phyloP scores from a whole-genome alignment of 2,113 vertebrate genomes.

The Siniperca chuatsi region DNA sequence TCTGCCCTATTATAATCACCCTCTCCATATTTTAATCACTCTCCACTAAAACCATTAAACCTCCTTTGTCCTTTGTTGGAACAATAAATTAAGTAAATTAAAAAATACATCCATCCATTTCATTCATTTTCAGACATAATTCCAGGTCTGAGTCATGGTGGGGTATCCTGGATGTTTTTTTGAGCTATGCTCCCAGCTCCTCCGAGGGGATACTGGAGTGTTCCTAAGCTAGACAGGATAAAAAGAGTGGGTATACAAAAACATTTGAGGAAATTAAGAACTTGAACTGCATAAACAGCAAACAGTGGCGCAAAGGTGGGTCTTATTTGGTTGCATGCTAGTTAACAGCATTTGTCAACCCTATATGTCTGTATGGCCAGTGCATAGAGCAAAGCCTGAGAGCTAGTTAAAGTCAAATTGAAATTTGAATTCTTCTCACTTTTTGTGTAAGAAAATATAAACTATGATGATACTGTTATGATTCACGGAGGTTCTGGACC shows the following conservation, averaged over 20 bases:
- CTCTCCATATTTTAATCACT: conserved; percentile 56
- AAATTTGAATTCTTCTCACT: background rate
- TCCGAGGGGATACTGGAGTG: background rate
- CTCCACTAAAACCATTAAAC: conserved; percentile 55
- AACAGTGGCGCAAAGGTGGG: background rate
- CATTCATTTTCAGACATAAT: conserved; percentile 36
- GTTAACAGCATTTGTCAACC: background rate
- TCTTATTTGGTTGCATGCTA: background rate
- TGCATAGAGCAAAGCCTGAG: background rate
- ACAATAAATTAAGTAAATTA: conserved; percentile 46
- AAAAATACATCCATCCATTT: conserved; percentile 24
- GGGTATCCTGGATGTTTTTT: conserved; percentile 7
- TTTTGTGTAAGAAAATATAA: background rate
- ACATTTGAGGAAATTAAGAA: background rate
- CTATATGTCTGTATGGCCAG: background rate
- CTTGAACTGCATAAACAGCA: background rate
- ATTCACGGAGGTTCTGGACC: too few species aligned
- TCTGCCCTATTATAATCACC: conserved; percentile 58
- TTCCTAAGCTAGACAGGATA: background rate
- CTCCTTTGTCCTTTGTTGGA: conserved; percentile 48
- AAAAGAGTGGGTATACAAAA: background rate
- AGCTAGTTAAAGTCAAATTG: background rate
- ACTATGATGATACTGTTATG: background rate
- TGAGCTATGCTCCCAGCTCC: background rate
- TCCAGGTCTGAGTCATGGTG: conserved; percentile 16